A percentile compares a stretch with the other conserved stretches of the same genome.
Conservation (phyloP, 2,797 vertebrate species). For the Coccyzus lansbergi region DNA sequence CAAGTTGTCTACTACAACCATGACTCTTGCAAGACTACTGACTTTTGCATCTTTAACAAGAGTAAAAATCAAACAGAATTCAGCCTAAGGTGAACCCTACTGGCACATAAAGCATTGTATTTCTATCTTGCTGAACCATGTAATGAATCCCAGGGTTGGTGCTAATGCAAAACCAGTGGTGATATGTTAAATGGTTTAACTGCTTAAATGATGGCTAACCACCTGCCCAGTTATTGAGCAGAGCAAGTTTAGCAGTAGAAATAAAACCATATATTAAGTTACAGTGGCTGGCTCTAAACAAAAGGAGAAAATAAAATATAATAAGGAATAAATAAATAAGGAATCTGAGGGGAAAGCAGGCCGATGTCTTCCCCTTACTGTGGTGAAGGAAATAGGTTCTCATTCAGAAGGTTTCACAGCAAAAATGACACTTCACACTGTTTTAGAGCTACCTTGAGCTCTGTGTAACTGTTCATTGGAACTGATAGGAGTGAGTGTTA, state of each 20-base stretch:
- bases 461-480: background rate
- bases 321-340: too few relatives aligned
- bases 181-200: slow-evolving; percentile 62
- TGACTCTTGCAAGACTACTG: background rate
- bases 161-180: slow-evolving; percentile 48
- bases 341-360: background rate
- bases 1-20: rapidly evolving
- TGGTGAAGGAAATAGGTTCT: background rate
- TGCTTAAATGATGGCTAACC: slow-evolving; percentile 45
- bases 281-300: background rate
- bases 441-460: background rate
- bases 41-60: background rate
- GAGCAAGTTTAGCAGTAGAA: background rate
- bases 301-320: background rate
- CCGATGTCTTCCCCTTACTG: background rate
- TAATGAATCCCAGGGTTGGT: slow-evolving; percentile 51
- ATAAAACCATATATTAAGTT: slow-evolving; percentile 1
- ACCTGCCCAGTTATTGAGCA: slow-evolving; percentile 13
- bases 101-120: background rate
- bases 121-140: slow-evolving; percentile 19
- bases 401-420: background rate
- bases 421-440: background rate
- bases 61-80: background rate
- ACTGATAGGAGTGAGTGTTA: background rate
- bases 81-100: slow-evolving; percentile 27